Base-by-base conservation (phyloP, 2,113 vertebrate species). In the Tor tambroides region DNA sequence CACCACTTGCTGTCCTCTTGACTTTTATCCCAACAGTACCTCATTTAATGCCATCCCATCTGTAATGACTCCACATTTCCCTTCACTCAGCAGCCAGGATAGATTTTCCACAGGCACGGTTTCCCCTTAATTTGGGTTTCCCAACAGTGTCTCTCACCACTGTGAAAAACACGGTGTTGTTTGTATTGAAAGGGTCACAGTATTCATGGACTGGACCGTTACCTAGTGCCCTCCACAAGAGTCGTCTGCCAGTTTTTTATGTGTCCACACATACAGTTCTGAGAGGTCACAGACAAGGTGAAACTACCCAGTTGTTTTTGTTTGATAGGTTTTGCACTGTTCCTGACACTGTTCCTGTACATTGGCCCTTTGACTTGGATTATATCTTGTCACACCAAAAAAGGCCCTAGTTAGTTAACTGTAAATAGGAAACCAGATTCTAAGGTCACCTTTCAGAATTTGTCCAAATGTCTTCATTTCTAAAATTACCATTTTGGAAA, bases 1-100 rank as follows among this genome's bases (percentile, higher is more conserved):
- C 74, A 76, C 41, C 85, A 82, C 85, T 89, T 85, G 26, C 87
- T 51, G 87, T 81, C 26, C 30, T 56, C 49, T 8, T 79, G 51
- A 79, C 30, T 35, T 59, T 6, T 46, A 38, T 84, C 71, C 85
- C 11, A 87, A 74, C 56, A 85, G 54, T 76, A 69, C 56, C 75
- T 74, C 17, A 38, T 72, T 80, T 54, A 56, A 51, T 72, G 46
- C 51, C 79, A 72, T 4, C 12, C n/a, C 10, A 7, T 15, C 63
- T 78, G 46, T 75, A 77, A 51, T 77, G 59, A 80, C 19, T 19
- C 77, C 10, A 80, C 10, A 30, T 85, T 88, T 79, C 77, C 71
- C 23, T 83, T 83, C 19, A 43, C 46, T 41, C 59, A 78, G 79
- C 71, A 8, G 67, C 63, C 69, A 56, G 32, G 35, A 28, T 17